phyloP scores from a whole-genome alignment of 2,113 vertebrate species.

The Corythornis cristatus region DNA sequence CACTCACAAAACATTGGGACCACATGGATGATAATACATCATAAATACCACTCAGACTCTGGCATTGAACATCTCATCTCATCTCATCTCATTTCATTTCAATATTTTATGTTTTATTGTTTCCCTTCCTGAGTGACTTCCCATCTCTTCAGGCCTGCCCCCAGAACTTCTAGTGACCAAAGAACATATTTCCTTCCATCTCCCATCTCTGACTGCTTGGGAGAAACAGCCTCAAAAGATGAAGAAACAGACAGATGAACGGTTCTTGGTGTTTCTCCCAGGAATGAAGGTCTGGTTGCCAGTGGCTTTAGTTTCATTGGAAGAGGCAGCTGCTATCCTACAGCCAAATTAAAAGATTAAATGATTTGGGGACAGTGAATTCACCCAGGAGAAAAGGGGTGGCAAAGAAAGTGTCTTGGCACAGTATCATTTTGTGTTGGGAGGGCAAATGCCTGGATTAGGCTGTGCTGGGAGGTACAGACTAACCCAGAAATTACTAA shows the following conservation, averaged over 20 bases:
- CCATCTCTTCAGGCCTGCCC: neutral
- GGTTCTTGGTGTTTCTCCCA: conserved; percentile 36
- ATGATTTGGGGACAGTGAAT: conserved; percentile 29
- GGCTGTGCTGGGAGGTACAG: conserved; percentile 17
- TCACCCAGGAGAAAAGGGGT: conserved; percentile 42
- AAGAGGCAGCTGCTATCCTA: neutral
- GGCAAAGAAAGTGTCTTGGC: conserved; percentile 36
- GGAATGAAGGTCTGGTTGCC: conserved; percentile 38
- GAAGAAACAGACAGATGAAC: neutral
- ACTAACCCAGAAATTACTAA: conserved; percentile 16
- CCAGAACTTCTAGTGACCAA: neutral
- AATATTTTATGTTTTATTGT: neutral
- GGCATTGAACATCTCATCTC: neutral
- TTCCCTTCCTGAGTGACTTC: neutral
- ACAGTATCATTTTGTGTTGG: neutral
- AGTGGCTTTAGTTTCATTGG: conserved; percentile 29
- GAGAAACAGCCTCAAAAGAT: conserved; percentile 9
- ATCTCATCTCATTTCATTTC: neutral
- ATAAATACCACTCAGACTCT: neutral
- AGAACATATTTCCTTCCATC: neutral
- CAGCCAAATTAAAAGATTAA: conserved; percentile 36
- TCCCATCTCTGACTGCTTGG: neutral
- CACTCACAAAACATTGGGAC: neutral
- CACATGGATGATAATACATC: neutral
- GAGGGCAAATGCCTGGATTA: conserved; percentile 21